Conservation (phyloP, 2,113 vertebrate species). For the Grallaria varia region DNA sequence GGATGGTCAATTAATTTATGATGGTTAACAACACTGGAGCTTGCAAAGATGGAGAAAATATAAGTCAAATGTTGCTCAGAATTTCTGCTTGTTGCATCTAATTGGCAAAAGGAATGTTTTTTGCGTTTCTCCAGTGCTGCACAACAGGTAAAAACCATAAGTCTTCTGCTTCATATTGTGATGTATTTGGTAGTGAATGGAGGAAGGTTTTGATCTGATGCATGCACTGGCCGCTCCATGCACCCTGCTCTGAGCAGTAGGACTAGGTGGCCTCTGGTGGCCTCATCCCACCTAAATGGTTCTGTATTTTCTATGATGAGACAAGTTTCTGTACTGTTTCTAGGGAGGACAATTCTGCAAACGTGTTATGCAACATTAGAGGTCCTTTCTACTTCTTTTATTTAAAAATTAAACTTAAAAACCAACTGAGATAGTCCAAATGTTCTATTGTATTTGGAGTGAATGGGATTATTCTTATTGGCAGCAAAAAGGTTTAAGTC, state of each 20-base stretch:
- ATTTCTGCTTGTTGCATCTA: neutral
- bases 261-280: neutral
- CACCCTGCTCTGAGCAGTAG: neutral
- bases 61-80: neutral
- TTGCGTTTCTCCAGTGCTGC: neutral
- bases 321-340: neutral
- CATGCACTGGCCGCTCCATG: accelerated
- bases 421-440: neutral
- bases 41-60: neutral
- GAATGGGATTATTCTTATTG: neutral
- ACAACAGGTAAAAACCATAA: neutral
- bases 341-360: neutral
- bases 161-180: neutral
- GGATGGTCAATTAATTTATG: neutral
- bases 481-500: neutral
- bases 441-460: neutral
- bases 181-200: neutral
- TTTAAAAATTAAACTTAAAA: neutral
- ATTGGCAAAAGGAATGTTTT: neutral
- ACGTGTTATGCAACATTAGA: neutral
- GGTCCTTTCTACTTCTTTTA: neutral
- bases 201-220: neutral
- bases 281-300: neutral
- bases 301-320: neutral
- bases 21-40: neutral